phyloP scores from a whole-genome alignment of 2,113 vertebrate species.

The Nematolebias whitei region DNA sequence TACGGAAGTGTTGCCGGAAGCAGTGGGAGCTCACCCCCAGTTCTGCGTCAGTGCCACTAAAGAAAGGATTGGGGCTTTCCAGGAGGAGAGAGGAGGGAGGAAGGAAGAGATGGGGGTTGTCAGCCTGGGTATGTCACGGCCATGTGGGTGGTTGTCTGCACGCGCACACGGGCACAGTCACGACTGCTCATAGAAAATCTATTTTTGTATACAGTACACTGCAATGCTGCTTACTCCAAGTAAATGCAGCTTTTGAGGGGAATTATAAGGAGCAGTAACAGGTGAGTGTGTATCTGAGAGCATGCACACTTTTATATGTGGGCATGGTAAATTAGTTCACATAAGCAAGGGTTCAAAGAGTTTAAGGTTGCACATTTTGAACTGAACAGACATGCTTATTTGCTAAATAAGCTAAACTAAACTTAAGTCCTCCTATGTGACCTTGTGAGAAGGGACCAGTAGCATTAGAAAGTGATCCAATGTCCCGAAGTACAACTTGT shows the following conservation, averaged over 20 bases:
- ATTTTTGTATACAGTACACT: conserved; percentile 62
- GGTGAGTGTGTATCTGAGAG: conserved; percentile 48
- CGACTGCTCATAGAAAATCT: conserved; percentile 64
- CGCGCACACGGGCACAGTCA: conserved; percentile 52
- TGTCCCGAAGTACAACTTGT: conserved; percentile 48
- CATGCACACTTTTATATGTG: conserved; percentile 5
- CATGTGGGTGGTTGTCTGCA: conserved; percentile 76
- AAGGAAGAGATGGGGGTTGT: conserved; percentile 47
- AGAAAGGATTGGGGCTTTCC: conserved; percentile 75
- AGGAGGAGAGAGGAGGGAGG: conserved; percentile 58
- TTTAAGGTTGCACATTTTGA: conserved; percentile 26
- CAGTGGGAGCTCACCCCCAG: conserved; percentile 65
- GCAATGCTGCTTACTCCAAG: conserved; percentile 52
- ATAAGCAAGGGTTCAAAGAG: conserved; percentile 22
- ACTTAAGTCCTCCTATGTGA: conserved; percentile 8
- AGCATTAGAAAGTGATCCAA: conserved; percentile 45
- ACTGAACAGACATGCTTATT: conserved; percentile 26
- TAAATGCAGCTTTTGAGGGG: conserved; percentile 67
- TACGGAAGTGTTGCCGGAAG: conserved; percentile 78
- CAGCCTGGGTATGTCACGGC: conserved; percentile 72
- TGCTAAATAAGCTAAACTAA: too few relatives aligned
- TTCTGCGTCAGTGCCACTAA: conserved; percentile 77
- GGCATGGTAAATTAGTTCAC: conserved; percentile 7
- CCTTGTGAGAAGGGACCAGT: conserved; percentile 25
- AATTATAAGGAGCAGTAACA: conserved; percentile 66